A percentile compares a stretch with the other conserved stretches of the same genome.
Evolutionary conservation across 1,140 invertebrate genomes (phyloP).

Genomic region (Zaprionus camerounensis): DNA sequence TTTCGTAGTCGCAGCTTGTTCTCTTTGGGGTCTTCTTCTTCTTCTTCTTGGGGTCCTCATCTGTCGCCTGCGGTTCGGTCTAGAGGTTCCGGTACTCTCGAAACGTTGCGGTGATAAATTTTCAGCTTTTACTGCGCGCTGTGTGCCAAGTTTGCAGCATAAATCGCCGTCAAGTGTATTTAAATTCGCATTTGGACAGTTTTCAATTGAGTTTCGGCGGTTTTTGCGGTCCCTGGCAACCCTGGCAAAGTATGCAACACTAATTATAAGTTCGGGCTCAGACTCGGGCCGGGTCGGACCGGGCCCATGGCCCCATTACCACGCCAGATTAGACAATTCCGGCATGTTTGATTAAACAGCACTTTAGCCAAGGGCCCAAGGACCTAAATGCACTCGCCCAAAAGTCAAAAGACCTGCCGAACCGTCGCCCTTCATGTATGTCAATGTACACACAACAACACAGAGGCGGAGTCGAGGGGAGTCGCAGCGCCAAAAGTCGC

Average conservation of each 20-base stretch:
- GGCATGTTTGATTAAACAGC: slow-evolving; percentile 61
- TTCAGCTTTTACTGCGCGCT: slow-evolving; percentile 25
- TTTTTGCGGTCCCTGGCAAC: slow-evolving; percentile 3
- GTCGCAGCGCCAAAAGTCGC: slow-evolving; percentile 27
- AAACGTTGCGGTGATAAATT: slow-evolving; percentile 61
- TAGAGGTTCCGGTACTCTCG: slow-evolving; percentile 11
- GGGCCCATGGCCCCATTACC: slow-evolving; percentile 3
- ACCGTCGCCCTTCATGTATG: slow-evolving; percentile 23
- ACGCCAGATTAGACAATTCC: slow-evolving; percentile 46
- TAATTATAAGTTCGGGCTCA: slow-evolving; percentile 57
- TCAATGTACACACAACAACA: slow-evolving; percentile 25
- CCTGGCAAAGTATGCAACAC: slow-evolving; percentile 46
- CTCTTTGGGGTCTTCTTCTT: slow-evolving; percentile 1
- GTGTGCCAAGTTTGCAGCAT: slow-evolving; percentile 51
- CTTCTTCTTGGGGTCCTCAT: background rate
- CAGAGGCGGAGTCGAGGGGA: background rate
- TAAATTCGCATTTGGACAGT: slow-evolving; percentile 67
- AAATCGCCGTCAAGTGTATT: slow-evolving; percentile 72
- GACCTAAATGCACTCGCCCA: slow-evolving; percentile 41
- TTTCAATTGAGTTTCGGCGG: slow-evolving; percentile 49
- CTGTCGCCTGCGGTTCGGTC: slow-evolving; percentile 22
- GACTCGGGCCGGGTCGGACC: background rate
- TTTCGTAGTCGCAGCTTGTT: background rate
- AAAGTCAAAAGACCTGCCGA: slow-evolving; percentile 38
- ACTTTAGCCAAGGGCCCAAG: slow-evolving; percentile 32